Base-by-base conservation (phyloP, 1,140 invertebrate genomes). In the Meloidogyne floridensis region DNA sequence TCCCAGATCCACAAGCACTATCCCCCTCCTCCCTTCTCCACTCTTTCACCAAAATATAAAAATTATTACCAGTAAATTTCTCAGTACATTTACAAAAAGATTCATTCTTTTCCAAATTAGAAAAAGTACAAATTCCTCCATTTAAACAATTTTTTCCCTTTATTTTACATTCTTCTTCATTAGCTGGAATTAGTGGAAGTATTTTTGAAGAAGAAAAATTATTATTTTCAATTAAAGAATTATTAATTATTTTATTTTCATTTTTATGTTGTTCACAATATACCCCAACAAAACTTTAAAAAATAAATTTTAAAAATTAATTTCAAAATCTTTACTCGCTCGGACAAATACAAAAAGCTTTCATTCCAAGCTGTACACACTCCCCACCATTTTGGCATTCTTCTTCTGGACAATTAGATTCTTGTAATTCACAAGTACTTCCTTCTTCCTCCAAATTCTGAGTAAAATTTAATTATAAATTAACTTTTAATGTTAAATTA, bases 271-370 rank as follows among this genome's bases (percentile, higher is more conserved):
- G 3, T 51, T 80, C 76, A 75, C 72, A 80, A 32, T 10, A 51
- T 42, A 10, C n/a, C 6, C 77, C 77, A 32, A 2, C 11, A 71
- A 72, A 79, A 18, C 75, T 77, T 3, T 13, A 13, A 53, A 79
- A 71, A 42, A 15, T 51, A 70, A 15, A 15, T n/a, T n/a, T n/a
- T n/a, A n/a, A 6, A 51, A 11, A 71, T 80, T 43, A 0, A 10
- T 77, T 32, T 32, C n/a, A 53, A 54, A 32, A 32, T 32, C 32
- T n/a, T 53, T 15, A 80, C 72, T 32, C 76, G 10, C 15, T 76
- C 11, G 80, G 80, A 76, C 80, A 80, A 56, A 80, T 80, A 47
- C 80, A 80, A 75, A 80, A 80, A 70, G 43, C 10, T 32, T 69
- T 74, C 13, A 18, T 10, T n/a, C 76, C 76, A n/a, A 56, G 11